phyloP scores from a whole-genome alignment of 2,888 invertebrate genomes.

The Agrenia bidenticulata region DNA sequence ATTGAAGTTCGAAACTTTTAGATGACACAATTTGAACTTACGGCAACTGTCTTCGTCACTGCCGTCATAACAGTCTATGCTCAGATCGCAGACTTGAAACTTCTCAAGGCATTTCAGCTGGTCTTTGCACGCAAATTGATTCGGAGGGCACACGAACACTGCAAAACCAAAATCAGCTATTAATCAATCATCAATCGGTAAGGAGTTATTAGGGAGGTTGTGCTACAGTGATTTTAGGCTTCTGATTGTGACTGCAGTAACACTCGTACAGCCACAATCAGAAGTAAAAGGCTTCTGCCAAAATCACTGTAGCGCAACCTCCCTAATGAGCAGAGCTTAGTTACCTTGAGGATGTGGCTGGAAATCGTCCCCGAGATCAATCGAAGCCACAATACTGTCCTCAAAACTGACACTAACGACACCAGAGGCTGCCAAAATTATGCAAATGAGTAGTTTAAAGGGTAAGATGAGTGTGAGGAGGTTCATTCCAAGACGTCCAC shows the following conservation, averaged over 20 bases:
- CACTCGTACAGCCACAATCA: neutral
- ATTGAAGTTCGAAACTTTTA: no score
- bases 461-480: neutral
- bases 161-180: neutral
- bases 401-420: neutral
- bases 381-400: neutral
- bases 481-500: no score
- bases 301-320: neutral
- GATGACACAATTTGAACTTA: no score
- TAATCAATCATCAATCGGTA: neutral
- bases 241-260: neutral
- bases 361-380: neutral
- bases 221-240: neutral
- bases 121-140: slow-evolving; percentile 64
- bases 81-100: slow-evolving; percentile 67
- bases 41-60: slow-evolving; percentile 66
- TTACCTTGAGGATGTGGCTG: no score
- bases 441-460: neutral
- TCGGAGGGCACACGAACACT: slow-evolving; percentile 50
- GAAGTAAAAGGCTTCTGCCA: neutral
- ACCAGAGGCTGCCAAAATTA: neutral
- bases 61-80: slow-evolving; percentile 64
- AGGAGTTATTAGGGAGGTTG: neutral
- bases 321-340: no score
- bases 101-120: slow-evolving; percentile 64